Base-by-base conservation (phyloP, 1,140 invertebrate species). In the Lutraria rhynchaena region DNA sequence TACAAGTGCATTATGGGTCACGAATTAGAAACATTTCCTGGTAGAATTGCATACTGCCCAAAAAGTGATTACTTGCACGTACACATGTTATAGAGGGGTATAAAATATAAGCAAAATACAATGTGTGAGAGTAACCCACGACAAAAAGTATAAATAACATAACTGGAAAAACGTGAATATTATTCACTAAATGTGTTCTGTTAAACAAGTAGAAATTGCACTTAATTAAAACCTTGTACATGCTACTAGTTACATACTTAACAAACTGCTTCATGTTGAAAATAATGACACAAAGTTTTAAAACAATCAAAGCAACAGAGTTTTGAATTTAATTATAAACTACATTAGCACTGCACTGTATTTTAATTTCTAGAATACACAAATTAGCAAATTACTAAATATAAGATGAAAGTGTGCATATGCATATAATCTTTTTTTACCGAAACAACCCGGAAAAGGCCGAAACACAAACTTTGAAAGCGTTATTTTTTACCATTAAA, bases 71-170 rank as follows among this genome's bases (percentile, higher is more conserved):
- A 67, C 19, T 67, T 24, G 63, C 63, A 67, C 37, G 44, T 67
- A 67, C 63, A 67, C 29, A 41, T 67, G 63, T 67, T 67, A 67
- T 67, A 41, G 37, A 41, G 49, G 63, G 63, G 44, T 67, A 67
- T 67, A 67, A 67, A 67, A 49, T 67, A 67, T 67, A 67, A 67
- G 63, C 63, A 67, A 67, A 65, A 49, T 67, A 67, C 63, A 67
- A 67, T 49, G 44, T 67, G 63, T 67, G 63, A 67, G 63, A 67
- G 44, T 67, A 67, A 67, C 63, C 63, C 63, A 67, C 41, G 44
- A 67, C 63, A 67, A 67, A 49, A 41, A 49, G 49, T 49, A 13
- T 49, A 49, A 67, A 67, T 46, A 37, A 67, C 44, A 19, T 37
- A 67, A 67, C 63, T 67, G 24, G 63, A 67, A 41, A 41, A 67